Conservation (phyloP, 1,140 invertebrate species). For the Euschistus heros region DNA sequence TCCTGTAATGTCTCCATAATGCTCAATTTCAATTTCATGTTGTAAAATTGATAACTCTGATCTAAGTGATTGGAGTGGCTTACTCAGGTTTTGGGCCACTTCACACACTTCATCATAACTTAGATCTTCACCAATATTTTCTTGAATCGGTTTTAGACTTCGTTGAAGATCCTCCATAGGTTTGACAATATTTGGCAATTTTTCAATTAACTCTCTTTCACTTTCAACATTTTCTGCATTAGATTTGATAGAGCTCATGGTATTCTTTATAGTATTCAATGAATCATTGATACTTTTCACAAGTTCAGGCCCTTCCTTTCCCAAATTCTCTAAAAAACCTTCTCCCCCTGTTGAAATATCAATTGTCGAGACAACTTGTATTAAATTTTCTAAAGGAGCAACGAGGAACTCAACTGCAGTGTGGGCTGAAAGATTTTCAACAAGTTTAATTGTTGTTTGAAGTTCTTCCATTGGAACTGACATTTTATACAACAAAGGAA, state of each 20-base stretch:
- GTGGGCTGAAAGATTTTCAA: constrained; percentile 30
- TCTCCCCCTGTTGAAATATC: constrained; percentile 24
- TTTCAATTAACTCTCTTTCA: constrained; percentile 19
- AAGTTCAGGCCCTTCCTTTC: constrained; percentile 25
- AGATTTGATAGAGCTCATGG: constrained; percentile 28
- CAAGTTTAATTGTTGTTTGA: constrained; percentile 29
- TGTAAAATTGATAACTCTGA: constrained; percentile 30
- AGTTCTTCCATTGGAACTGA: constrained; percentile 30
- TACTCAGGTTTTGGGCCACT: constrained; percentile 29
- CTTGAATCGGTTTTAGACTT: constrained; percentile 25
- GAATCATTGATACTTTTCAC: constrained; percentile 29
- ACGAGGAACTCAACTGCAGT: constrained; percentile 38
- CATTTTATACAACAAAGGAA: constrained; percentile 29
- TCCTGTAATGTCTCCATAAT: constrained; percentile 23
- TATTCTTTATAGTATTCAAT: constrained; percentile 28
- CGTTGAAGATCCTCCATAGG: constrained; percentile 29
- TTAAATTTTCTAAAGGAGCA: constrained; percentile 40
- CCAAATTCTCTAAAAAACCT: constrained; percentile 29
- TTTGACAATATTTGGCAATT: constrained; percentile 27
- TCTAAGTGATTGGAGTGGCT: constrained; percentile 30
- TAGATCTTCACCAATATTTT: constrained; percentile 21
- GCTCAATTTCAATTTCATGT: constrained; percentile 30
- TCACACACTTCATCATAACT: constrained; percentile 25
- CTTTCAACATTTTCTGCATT: constrained; percentile 16
- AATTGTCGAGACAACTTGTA: constrained; percentile 36